Evolutionary conservation across 2,888 invertebrate species (phyloP), one percentile per base, ranked within the genome.

Genomic region (Sarcophaga carnaria): DNA sequence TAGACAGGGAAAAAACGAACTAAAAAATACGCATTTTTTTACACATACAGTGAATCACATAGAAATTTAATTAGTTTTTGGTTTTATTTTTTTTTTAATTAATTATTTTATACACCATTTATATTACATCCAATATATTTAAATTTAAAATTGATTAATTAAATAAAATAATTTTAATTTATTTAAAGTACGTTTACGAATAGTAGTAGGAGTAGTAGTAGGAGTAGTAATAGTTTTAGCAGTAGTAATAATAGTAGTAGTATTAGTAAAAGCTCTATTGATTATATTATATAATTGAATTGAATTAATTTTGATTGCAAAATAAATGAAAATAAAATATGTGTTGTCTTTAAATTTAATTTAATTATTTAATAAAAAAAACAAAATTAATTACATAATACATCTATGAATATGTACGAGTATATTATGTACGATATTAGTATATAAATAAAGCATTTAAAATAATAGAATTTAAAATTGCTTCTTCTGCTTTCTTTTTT

Each of bases 31-130:
- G 84, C 74, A 80, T 79, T 87, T 54, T 14, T 71, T 86, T 80
- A 88, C 91, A 92, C 91, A 92, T 91, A 92, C 92, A 92, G 92
- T 92, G 92, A 92, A 92, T 92, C 91, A 92, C 92, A 92, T 91
- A 91, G 90, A 92, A 91, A 90, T 91, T 91, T 22, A n/a, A 14
- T 54, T 14, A 37, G 8, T 37, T 37, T 37, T 37, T 37, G 8
- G 37, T 37, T 37, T 37, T 37, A 22, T 37, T 8, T 1, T 37
- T 37, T 37, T 37, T 8, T 37, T 37, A 37, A 37, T 8, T 37
- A 54, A 14, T 54, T 54, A n/a, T 76, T 87, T 84, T 91, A 86
- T 90, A 92, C 92, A 92, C 89, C 92, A 92, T 90, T 89, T 90
- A 92, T 90, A 92, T 90, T 89, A 92, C 92, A 92, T 92, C 92